These are phyloP conservation scores for Drosophila repletoides DNA, from an alignment of 1,140 invertebrate species.

Conservation along the genomic window DNA sequence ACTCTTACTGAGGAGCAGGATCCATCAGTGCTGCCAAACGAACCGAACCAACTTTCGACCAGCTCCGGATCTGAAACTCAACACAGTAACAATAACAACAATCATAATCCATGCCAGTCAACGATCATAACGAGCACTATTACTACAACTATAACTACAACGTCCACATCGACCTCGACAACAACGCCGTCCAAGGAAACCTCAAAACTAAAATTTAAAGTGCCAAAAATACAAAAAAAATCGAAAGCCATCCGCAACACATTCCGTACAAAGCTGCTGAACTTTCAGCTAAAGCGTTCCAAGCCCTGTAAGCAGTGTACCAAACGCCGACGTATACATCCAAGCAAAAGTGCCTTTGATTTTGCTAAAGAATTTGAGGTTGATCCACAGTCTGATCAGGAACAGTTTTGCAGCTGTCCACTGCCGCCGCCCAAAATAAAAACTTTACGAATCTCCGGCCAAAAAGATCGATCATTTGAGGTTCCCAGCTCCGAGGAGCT, in stretches of 20 bases:
- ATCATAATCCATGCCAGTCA: conserved; percentile 45
- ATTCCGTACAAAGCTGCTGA: conserved; percentile 75
- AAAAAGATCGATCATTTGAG: conserved; percentile 34
- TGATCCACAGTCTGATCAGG: conserved; percentile 15
- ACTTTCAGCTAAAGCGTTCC: conserved; percentile 65
- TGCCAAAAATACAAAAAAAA: conserved; percentile 80
- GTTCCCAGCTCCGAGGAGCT: conserved; percentile 50
- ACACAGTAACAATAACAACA: conserved; percentile 38
- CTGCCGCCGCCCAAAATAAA: conserved; percentile 21
- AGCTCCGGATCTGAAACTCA: conserved; percentile 37
- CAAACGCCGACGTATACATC: conserved; percentile 74
- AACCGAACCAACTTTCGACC: conserved; percentile 26
- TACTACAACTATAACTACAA: conserved; percentile 37
- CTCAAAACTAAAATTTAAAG: conserved; percentile 81
- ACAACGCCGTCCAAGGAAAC: conserved; percentile 75
- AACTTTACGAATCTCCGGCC: conserved; percentile 30
- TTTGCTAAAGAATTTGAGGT: conserved; percentile 67
- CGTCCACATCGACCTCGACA: conserved; percentile 40
- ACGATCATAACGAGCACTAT: conserved; percentile 58
- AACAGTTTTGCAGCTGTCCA: conserved; percentile 71
- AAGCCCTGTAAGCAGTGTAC: conserved; percentile 77
- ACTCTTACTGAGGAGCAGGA: conserved; percentile 42
- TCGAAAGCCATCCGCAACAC: conserved; percentile 79
- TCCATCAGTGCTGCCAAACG: not conserved
- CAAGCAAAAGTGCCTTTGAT: conserved; percentile 74